Conservation (phyloP, 2,113 vertebrate species). For the Variabilichromis moorii region DNA sequence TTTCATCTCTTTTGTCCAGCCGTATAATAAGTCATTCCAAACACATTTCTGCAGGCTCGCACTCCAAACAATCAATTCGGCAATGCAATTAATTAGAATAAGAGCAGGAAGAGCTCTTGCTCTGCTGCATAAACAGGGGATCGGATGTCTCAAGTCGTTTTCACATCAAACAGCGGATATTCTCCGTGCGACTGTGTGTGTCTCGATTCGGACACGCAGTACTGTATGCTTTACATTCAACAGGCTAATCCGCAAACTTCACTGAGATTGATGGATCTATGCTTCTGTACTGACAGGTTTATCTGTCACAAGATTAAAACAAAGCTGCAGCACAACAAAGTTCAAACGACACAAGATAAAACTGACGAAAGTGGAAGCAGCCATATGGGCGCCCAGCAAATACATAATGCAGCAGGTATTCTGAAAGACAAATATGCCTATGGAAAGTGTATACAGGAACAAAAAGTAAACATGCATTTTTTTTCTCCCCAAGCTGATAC, state of each 20-base stretch:
- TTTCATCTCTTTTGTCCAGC: constrained; percentile 71
- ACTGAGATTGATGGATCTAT: not conserved
- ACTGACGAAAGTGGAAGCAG: not conserved
- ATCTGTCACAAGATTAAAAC: not conserved
- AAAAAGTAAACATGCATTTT: not conserved
- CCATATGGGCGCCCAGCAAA: not conserved
- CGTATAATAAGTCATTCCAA: constrained; percentile 68
- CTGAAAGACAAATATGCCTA: constrained; percentile 9
- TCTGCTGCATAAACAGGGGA: constrained; percentile 16
- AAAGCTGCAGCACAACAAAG: not conserved
- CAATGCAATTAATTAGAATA: constrained; percentile 65
- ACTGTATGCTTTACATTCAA: not conserved
- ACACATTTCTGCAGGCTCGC: constrained; percentile 61
- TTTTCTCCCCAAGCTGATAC: not conserved
- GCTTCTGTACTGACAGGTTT: not conserved
- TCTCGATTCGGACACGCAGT: not conserved
- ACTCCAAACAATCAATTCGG: constrained; percentile 70
- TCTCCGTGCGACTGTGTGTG: not conserved
- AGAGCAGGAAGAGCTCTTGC: constrained; percentile 41
- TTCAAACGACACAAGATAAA: not conserved
- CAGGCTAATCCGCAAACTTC: not conserved
- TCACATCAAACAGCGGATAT: not conserved
- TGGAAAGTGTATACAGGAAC: not conserved
- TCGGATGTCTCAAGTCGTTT: constrained; percentile 33
- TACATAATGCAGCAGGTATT: constrained; percentile 21